Evolutionary conservation across 2,113 vertebrate genomes (phyloP).

Genomic region (Centrocercus urophasianus): DNA sequence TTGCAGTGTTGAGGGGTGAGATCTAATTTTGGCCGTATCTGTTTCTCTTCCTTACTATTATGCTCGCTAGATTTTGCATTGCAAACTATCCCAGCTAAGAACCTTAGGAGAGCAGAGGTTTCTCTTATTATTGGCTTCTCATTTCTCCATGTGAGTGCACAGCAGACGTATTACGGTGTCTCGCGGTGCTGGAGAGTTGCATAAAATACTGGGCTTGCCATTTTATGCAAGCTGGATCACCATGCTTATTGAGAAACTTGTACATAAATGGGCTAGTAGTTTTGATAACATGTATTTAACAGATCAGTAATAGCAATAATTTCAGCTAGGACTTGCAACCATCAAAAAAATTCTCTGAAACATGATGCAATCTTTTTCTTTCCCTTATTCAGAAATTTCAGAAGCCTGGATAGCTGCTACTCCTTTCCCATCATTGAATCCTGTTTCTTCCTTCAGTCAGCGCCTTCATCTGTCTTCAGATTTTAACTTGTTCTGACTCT

Average conservation of each 20-base stretch:
- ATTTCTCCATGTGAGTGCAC: accelerated
- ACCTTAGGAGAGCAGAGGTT: neutral
- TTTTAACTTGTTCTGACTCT: neutral
- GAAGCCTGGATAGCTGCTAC: neutral
- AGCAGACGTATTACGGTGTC: neutral
- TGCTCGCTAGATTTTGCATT: neutral
- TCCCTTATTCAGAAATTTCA: neutral
- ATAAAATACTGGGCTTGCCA: neutral
- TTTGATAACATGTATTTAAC: neutral
- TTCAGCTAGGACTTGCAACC: neutral
- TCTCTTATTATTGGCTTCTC: neutral
- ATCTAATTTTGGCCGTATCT: neutral
- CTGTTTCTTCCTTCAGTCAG: neutral
- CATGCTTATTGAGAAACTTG: neutral
- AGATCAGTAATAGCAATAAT: neutral
- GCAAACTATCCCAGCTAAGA: neutral
- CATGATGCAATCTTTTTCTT: neutral
- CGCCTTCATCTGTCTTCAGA: neutral
- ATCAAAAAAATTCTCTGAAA: neutral
- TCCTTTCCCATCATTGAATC: neutral
- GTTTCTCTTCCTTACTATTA: neutral
- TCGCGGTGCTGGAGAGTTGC: neutral
- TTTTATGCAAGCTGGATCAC: neutral
- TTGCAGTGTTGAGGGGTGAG: neutral
- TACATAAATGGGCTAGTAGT: neutral